Conservation (phyloP, 1,140 invertebrate genomes). For the Pseudachorutes palmiensis region DNA sequence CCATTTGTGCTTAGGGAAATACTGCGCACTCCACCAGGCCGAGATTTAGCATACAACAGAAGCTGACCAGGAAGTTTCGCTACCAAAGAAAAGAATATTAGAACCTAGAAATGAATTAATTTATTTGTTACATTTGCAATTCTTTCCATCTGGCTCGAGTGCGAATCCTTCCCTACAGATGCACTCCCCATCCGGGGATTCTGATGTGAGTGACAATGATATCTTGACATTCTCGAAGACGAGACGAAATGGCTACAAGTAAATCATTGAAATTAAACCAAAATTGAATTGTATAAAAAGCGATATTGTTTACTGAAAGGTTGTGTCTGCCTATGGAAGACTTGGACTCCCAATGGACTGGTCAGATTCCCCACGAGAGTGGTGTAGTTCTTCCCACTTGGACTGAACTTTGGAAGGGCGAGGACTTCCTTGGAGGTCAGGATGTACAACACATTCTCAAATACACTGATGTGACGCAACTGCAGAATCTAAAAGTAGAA, state of each 20-base stretch:
- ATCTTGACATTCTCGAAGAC: neutral
- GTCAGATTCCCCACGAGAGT: slow-evolving; percentile 45
- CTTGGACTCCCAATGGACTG: slow-evolving; percentile 55
- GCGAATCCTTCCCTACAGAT: slow-evolving; percentile 3
- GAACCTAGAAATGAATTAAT: slow-evolving; percentile 12
- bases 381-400: slow-evolving; percentile 40
- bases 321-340: slow-evolving; percentile 65
- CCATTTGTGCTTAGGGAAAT: slow-evolving; percentile 43
- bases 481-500: slow-evolving; percentile 52
- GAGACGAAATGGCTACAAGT: neutral
- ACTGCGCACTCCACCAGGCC: slow-evolving; percentile 57
- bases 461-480: slow-evolving; percentile 59
- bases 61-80: slow-evolving; percentile 46
- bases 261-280: neutral
- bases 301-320: slow-evolving; percentile 46
- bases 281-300: neutral
- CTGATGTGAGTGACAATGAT: neutral
- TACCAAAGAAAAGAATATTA: slow-evolving; percentile 39
- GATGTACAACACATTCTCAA: slow-evolving; percentile 59
- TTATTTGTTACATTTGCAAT: slow-evolving; percentile 1
- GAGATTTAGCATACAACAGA: slow-evolving; percentile 54
- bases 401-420: slow-evolving; percentile 50
- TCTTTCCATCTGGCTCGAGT: neutral
- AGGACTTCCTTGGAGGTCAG: slow-evolving; percentile 59
- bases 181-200: slow-evolving; percentile 1